A percentile compares a stretch with the other conserved stretches of the same genome.
Conservation (phyloP, 2,888 invertebrate species). For the Elysia crispata region DNA sequence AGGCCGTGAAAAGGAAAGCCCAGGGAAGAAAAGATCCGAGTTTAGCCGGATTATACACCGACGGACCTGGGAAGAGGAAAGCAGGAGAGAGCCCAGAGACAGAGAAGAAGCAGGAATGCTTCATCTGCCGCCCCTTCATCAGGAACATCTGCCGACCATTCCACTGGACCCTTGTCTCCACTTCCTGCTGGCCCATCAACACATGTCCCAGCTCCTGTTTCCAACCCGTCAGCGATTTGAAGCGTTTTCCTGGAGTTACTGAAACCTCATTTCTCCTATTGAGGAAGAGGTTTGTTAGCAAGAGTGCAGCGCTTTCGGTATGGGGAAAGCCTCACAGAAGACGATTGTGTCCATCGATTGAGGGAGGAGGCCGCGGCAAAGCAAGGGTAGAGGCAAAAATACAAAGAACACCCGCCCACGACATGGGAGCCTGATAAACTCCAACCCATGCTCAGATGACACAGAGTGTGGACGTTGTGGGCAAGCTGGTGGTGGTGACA, state of each 20-base stretch:
- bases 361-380: constrained; percentile 20
- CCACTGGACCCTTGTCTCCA: constrained; percentile 25
- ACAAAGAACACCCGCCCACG: background rate
- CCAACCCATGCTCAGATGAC: background rate
- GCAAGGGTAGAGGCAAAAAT: background rate
- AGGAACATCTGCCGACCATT: background rate
- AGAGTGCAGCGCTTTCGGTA: constrained; percentile 16
- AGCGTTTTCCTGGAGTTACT: constrained; percentile 25
- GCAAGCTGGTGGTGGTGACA: background rate
- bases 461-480: constrained; percentile 20
- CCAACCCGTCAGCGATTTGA: background rate
- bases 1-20: too few relatives aligned
- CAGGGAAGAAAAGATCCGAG: too few relatives aligned
- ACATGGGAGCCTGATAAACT: background rate
- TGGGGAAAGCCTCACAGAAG: constrained; percentile 36
- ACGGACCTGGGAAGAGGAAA: too few relatives aligned
- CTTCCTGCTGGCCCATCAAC: background rate
- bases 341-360: constrained; percentile 14
- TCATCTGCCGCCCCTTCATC: constrained; percentile 5
- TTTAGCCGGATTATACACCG: too few relatives aligned
- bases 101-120: too few relatives aligned
- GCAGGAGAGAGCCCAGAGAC: too few relatives aligned
- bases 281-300: constrained; percentile 16
- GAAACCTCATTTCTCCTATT: constrained; percentile 3
- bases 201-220: background rate